A percentile compares a stretch with the other conserved stretches of the same genome.
phyloP scores from a whole-genome alignment of 2,888 invertebrate genomes.

The Tridacna gigas region DNA sequence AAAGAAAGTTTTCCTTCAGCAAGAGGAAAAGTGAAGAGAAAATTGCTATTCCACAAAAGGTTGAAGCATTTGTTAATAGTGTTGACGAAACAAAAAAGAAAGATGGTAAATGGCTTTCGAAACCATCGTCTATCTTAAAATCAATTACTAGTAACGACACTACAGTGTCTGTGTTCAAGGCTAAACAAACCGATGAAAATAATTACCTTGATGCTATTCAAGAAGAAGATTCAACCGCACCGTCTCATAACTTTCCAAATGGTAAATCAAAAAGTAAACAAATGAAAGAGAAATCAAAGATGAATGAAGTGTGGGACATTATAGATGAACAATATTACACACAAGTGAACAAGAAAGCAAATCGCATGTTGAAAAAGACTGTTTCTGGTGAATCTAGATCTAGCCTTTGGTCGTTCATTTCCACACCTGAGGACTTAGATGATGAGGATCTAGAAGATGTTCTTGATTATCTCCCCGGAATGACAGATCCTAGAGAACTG shows the following conservation, averaged over 20 bases:
- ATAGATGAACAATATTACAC: slow-evolving; percentile 67
- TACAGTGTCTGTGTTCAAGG: slow-evolving; percentile 68
- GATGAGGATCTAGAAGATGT: slow-evolving; percentile 69
- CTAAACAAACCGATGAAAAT: slow-evolving; percentile 62
- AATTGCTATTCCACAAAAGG: slow-evolving; percentile 28
- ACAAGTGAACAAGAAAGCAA: slow-evolving; percentile 65
- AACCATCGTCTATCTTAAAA: slow-evolving; percentile 68
- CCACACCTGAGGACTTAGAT: slow-evolving; percentile 68
- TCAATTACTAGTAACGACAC: slow-evolving; percentile 69
- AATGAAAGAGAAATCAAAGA: slow-evolving; percentile 57
- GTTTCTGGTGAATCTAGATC: slow-evolving; percentile 70
- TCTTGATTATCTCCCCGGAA: slow-evolving; percentile 73
- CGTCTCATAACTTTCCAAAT: slow-evolving; percentile 24
- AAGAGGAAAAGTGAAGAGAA: slow-evolving; percentile 53
- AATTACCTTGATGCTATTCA: slow-evolving; percentile 66
- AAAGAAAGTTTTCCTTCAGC: slow-evolving; percentile 59
- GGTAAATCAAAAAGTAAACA: slow-evolving; percentile 45
- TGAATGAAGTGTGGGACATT: slow-evolving; percentile 64
- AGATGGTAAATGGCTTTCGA: slow-evolving; percentile 65
- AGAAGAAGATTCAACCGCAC: slow-evolving; percentile 70
- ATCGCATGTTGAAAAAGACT: slow-evolving; percentile 66
- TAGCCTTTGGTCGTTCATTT: slow-evolving; percentile 71
- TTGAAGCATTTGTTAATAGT: slow-evolving; percentile 61
- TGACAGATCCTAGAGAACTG: slow-evolving; percentile 61
- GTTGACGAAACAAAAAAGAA: slow-evolving; percentile 58